Evolutionary conservation across 2,797 vertebrate genomes (phyloP), one percentile per base, ranked within the genome.

Genomic region (Bovichtus variegatus): DNA sequence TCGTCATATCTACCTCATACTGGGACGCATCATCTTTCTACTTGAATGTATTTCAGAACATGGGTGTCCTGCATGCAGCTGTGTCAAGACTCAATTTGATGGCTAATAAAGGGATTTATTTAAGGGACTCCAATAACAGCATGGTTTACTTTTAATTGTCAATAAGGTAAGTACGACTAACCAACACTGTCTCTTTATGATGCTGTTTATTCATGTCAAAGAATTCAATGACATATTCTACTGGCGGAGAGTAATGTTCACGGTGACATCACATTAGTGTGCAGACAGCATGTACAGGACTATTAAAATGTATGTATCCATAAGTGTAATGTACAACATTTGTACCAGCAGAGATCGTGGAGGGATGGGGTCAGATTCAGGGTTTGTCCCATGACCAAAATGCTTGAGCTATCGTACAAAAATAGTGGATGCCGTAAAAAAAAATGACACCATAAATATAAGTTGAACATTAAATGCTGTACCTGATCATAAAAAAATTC

Each of bases 61-160:
- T n/a, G n/a, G n/a, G n/a, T n/a, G n/a, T n/a, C n/a, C n/a, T 25
- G 38, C 41, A 62, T 53, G 71, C 77, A 78, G 68, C 81, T 79
- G 82, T 31, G 68, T 78, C 57, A 47, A 62, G 72, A 46, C 72
- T 53, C 46, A 53, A 29, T 83, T 83, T 80, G 70, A 78, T 55
- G 27, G 55, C 58, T n/a, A 31, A 16, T 62, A 34, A 71, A 85
- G 66, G 65, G 60, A 78, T 63, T 75, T 83, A 68, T 61, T 73
- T 3, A 4, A 19, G 67, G 43, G 58, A 43, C 65, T 6, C 71
- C 82, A 60, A 68, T 74, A 78, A 58, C 76, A 83, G 65, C 50
- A 67, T 58, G 63, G n/a, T 60, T 79, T 69, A 44, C 38, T 77
- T 75, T 75, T 75, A 85, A 85, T 80, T 78, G 50, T 61, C 55